Conservation (phyloP, 92 coral and sea anemone species). For the Bergia puertoricense region DNA sequence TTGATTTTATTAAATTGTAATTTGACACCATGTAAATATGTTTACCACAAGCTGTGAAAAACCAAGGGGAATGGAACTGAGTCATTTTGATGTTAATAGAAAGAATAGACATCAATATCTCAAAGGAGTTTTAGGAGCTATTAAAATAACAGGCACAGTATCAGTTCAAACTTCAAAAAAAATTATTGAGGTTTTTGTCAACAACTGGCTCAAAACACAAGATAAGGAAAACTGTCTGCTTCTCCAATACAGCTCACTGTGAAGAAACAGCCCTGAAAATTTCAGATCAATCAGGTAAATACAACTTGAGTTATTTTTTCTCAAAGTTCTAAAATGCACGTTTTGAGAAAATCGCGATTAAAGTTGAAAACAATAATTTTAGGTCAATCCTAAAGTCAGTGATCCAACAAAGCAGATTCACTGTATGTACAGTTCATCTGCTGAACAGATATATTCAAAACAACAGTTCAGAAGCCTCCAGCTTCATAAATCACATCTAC, state of each 20-base stretch:
- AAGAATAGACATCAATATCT: constrained; percentile 43
- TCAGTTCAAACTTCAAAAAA: background rate
- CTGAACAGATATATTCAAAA: constrained; percentile 8
- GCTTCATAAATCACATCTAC: constrained; percentile 52
- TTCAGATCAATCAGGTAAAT: constrained; percentile 49
- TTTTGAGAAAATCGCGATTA: constrained; percentile 43
- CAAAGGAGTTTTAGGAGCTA: constrained; percentile 44
- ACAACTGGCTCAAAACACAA: constrained; percentile 32
- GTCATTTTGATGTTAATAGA: background rate
- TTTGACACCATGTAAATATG: constrained; percentile 29
- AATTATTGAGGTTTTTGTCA: constrained; percentile 1
- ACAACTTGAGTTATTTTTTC: constrained; percentile 55
- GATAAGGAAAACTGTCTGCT: constrained; percentile 44
- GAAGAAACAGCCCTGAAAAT: constrained; percentile 51
- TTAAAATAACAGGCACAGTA: constrained; percentile 35
- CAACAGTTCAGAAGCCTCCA: constrained; percentile 47
- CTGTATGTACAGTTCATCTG: constrained; percentile 7
- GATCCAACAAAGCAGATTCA: constrained; percentile 17
- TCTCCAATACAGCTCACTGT: constrained; percentile 26
- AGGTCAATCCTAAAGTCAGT: background rate
- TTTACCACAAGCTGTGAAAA: constrained; percentile 49
- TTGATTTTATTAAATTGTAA: constrained; percentile 22
- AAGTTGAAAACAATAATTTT: constrained; percentile 38
- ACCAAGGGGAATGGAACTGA: constrained; percentile 36
- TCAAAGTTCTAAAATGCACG: constrained; percentile 39